Conservation (phyloP, 2,888 invertebrate species). For the Parnassius glacialis region DNA sequence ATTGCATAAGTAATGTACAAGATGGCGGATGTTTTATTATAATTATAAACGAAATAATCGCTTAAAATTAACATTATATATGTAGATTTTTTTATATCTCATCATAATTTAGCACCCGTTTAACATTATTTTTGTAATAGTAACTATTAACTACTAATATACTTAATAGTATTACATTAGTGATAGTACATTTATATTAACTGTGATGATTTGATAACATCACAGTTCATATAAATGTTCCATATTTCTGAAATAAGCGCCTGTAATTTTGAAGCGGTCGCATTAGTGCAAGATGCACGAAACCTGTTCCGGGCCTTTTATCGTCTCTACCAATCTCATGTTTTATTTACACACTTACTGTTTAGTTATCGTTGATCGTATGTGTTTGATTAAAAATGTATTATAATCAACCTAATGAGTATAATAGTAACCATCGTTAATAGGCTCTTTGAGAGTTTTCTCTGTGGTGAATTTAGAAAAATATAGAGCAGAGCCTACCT, state of each 20-base stretch:
- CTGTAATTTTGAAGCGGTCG: constrained; percentile 64
- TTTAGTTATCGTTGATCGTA: constrained; percentile 6
- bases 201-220: too few relatives aligned
- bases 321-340: constrained; percentile 53
- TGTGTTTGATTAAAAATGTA: not conserved
- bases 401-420: not conserved
- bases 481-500: constrained; percentile 66
- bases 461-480: constrained; percentile 32
- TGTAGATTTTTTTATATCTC: too few relatives aligned
- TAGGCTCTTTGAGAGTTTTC: not conserved
- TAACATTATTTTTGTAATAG: too few relatives aligned
- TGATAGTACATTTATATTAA: too few relatives aligned
- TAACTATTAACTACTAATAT: too few relatives aligned
- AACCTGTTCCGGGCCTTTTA: constrained; percentile 72
- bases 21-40: not conserved
- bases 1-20: constrained; percentile 26
- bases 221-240: too few relatives aligned
- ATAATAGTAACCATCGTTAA: constrained; percentile 11
- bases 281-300: constrained; percentile 75
- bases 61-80: too few relatives aligned
- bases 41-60: too few relatives aligned
- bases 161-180: too few relatives aligned
- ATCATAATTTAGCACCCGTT: too few relatives aligned
- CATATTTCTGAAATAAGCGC: too few relatives aligned
- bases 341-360: constrained; percentile 44